These are phyloP conservation scores for Typhlichthys subterraneus DNA, from an alignment of 2,797 vertebrate species.

Conservation along the genomic window DNA sequence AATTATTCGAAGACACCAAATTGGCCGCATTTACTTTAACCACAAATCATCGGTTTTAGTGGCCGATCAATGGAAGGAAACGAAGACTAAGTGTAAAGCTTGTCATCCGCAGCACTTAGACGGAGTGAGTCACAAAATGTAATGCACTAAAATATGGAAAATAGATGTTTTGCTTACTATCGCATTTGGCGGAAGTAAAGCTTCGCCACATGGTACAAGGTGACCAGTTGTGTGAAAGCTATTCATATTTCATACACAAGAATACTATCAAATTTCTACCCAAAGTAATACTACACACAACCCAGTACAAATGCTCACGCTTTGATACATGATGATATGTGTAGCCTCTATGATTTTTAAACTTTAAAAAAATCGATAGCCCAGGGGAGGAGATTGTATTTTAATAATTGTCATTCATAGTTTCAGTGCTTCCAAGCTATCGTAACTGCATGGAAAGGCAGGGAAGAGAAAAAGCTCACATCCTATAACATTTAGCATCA, in stretches of 20 bases:
- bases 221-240: slow-evolving; percentile 54
- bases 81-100: slow-evolving; percentile 27
- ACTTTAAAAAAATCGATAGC: too few relatives aligned
- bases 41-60: slow-evolving; percentile 23
- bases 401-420: too few relatives aligned
- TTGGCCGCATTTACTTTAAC: slow-evolving; percentile 10
- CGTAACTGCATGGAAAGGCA: too few relatives aligned
- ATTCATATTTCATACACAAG: slow-evolving; percentile 46
- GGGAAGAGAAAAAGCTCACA: too few relatives aligned
- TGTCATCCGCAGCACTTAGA: slow-evolving; percentile 26
- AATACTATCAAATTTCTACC: slow-evolving; percentile 36
- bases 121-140: not conserved
- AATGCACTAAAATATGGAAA: slow-evolving; percentile 20
- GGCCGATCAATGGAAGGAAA: slow-evolving; percentile 38
- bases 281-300: too few relatives aligned
- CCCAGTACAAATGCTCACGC: too few relatives aligned
- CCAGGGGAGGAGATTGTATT: too few relatives aligned
- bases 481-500: too few relatives aligned
- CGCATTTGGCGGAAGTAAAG: slow-evolving; percentile 37
- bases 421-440: too few relatives aligned
- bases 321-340: too few relatives aligned
- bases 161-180: slow-evolving; percentile 32
- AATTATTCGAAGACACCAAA: slow-evolving; percentile 11
- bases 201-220: slow-evolving; percentile 45
- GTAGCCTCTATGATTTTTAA: too few relatives aligned